Percentiles rank a stretch among this genome's conserved stretches.
phyloP scores from a whole-genome alignment of 2,797 vertebrate species.

The Gila robusta region DNA sequence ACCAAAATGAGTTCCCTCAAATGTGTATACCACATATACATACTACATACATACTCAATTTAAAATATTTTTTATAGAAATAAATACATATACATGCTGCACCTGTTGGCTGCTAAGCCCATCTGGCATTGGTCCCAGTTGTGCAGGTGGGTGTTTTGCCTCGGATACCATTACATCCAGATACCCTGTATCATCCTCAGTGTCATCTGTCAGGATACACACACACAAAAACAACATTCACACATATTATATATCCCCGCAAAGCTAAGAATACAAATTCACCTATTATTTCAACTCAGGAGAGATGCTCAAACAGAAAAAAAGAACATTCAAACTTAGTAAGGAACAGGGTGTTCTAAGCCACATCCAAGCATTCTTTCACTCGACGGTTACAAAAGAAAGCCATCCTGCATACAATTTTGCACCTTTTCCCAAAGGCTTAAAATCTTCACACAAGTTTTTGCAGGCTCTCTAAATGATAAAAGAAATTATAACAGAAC shows the following conservation, averaged over 20 bases:
- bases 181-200: slow-evolving; percentile 82
- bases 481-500: slow-evolving; percentile 68
- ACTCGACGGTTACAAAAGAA: slow-evolving; percentile 17
- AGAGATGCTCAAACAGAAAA: slow-evolving; percentile 15
- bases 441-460: slow-evolving; percentile 23
- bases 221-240: slow-evolving; percentile 2
- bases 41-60: not conserved
- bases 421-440: slow-evolving; percentile 64
- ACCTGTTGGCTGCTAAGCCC: slow-evolving; percentile 94
- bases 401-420: slow-evolving; percentile 16
- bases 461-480: slow-evolving; percentile 69
- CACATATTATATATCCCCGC: slow-evolving; percentile 8
- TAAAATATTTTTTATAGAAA: slow-evolving; percentile 31
- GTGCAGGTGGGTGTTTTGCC: slow-evolving; percentile 85
- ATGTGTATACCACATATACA: slow-evolving; percentile 9
- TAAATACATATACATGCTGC: slow-evolving; percentile 48
- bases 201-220: slow-evolving; percentile 70
- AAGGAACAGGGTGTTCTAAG: slow-evolving; percentile 39
- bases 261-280: slow-evolving; percentile 20
- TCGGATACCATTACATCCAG: slow-evolving; percentile 86
- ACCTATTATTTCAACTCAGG: slow-evolving; percentile 7
- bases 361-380: slow-evolving; percentile 33
- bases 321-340: slow-evolving; percentile 50
- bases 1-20: not conserved
- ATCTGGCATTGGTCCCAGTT: slow-evolving; percentile 92